Base-by-base conservation (phyloP, 2,797 vertebrate genomes). In the Hippopotamyrus pictus region DNA sequence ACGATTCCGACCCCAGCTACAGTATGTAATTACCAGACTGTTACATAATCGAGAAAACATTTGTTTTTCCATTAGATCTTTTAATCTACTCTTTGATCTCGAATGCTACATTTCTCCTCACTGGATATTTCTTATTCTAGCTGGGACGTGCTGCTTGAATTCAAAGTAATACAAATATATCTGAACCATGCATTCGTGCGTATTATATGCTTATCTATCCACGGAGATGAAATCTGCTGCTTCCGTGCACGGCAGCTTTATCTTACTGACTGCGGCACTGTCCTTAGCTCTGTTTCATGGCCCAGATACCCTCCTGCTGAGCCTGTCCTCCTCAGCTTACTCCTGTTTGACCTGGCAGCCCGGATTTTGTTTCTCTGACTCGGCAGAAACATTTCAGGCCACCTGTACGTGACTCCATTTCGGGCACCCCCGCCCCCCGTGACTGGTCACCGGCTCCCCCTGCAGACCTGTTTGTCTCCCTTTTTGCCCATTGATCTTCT, bases 351-450 rank as follows among this genome's bases (percentile, higher is more conserved):
- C 82, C 82, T 50, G 22, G 46, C 44, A 41, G 73, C 44, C 79
- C 19, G 46, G 41, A 84, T 84, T 84, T n/a, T 46, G 44, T 84
- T 48, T 84, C 82, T 84, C 41, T 84, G 82, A 84, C 82, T 84
- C 46, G 14, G 41, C 82, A 46, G 82, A 46, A 50, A 50, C 82
- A 79, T 41, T 41, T 79, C 37, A 69, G 73, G 73, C 17, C 73
- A 41, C 73, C 69, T 41, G 17, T 76, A 76, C 14, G 4, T 12
- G 37, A 76, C 33, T 41, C 29, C 65, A 73, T 37, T 73, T 73
- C 33, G 29, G 14, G 8, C 29, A 73, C 12, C 25, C 65, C 11
- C 22, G 11, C 22, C 22, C 62, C 11, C 29, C 12, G 3, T 37
- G 9, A 33, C 12, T 12, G 25, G 65, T 73, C 65, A 1, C 65